Conservation (phyloP, 92 coral and sea anemone genomes). For the Umimayanthus kanabou region DNA sequence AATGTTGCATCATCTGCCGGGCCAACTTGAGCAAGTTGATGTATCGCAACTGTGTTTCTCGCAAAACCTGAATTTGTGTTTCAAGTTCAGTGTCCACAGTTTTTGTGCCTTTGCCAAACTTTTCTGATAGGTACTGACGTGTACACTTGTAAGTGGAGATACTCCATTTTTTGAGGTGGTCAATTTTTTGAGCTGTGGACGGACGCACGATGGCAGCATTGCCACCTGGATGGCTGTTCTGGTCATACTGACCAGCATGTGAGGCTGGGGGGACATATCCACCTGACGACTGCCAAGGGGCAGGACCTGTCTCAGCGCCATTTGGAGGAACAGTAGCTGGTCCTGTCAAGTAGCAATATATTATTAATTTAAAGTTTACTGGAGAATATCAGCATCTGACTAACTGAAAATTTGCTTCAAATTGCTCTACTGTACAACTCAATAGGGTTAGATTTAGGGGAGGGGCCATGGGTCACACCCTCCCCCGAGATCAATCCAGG, state of each 20-base stretch:
- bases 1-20: slow-evolving; percentile 88
- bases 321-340: slow-evolving; percentile 30
- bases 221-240: slow-evolving; percentile 16
- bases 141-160: slow-evolving; percentile 96
- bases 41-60: slow-evolving; percentile 91
- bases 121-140: slow-evolving; percentile 92
- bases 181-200: slow-evolving; percentile 76
- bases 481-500: too few species aligned
- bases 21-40: slow-evolving; percentile 75
- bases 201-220: slow-evolving; percentile 71
- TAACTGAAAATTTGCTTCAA: background rate
- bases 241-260: slow-evolving; percentile 22
- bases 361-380: background rate
- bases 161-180: slow-evolving; percentile 93
- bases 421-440: background rate
- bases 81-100: slow-evolving; percentile 97
- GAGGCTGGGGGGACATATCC: slow-evolving; percentile 17
- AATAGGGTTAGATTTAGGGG: too few species aligned
- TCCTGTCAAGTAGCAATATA: slow-evolving; percentile 1
- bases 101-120: slow-evolving; percentile 95
- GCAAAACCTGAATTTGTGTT: slow-evolving; percentile 79
- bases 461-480: too few species aligned
- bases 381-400: background rate
- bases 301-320: slow-evolving; percentile 22
- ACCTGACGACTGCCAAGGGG: slow-evolving; percentile 36